Base-by-base conservation (phyloP, 2,888 invertebrate species). In the Mechanitis messenoides region DNA sequence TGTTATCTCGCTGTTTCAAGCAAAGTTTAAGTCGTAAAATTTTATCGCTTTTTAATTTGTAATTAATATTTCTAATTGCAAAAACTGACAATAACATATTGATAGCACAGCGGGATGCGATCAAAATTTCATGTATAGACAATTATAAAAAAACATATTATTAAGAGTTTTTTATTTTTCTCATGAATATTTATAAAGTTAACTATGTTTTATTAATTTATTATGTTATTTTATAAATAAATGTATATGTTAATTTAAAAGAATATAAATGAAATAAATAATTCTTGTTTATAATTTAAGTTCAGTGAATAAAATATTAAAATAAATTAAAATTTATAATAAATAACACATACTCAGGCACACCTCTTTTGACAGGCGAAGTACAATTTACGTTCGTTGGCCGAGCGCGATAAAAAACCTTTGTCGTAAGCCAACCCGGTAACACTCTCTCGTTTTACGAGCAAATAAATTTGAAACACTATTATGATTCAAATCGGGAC, bases 381-480 rank as follows among this genome's bases (percentile, higher is more conserved):
- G 84, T 78, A 83, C 79, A 85, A 87, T 89, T 88, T 88, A 89
- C 83, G 84, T 80, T 75, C 81, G 80, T 76, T 80, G 84, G 83
- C 84, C 78, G 81, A 73, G 73, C 74, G 66, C 84, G 85, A 85
- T 86, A 87, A 87, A 88, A 81, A 83, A 77, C 85, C 81, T 85
- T 87, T 85, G 87, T 87, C 85, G 86, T 84, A 81, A 77, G 77
- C 81, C 78, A 81, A 76, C 79, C 77, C 77, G 78, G 81, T 77
- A 83, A 84, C 86, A 84, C 87, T 81, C 84, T 79, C 78, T 70
- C 74, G 74, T 79, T 89, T 90, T 90, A 90, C 82, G 88, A 88
- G 75, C 85, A 81, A 87, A 90, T 90, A 90, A 89, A 89, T 90
- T 89, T 86, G 79, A 77, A 87, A 87, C 83, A 85, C 89, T 85